These are phyloP conservation scores for Caprella mutica DNA, from an alignment of 2,888 invertebrate genomes.

Conservation along the genomic window DNA sequence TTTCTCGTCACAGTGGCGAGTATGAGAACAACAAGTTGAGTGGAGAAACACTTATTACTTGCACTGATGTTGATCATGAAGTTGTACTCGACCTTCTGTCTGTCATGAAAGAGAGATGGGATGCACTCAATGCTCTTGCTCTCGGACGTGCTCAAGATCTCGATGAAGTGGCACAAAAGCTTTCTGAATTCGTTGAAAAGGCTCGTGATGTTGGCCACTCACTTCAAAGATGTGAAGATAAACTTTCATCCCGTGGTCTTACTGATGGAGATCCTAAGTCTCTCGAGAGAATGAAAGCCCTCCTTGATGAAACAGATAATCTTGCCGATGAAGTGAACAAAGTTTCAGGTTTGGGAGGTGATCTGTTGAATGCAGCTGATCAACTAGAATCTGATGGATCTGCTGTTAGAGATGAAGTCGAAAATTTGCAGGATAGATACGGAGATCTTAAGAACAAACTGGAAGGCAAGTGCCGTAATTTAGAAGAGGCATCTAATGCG, in stretches of 20 bases:
- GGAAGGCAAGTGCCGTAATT: constrained; percentile 61
- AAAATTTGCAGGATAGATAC: constrained; percentile 60
- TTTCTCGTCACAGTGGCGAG: constrained; percentile 86
- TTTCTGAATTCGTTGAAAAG: constrained; percentile 74
- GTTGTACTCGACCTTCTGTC: constrained; percentile 70
- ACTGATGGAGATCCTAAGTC: constrained; percentile 71
- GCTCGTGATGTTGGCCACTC: constrained; percentile 72
- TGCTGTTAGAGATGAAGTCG: constrained; percentile 65
- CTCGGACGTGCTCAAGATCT: constrained; percentile 63
- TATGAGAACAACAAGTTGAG: constrained; percentile 75
- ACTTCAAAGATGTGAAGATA: constrained; percentile 78
- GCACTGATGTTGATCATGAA: constrained; percentile 84
- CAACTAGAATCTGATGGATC: constrained; percentile 62
- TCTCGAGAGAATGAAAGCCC: constrained; percentile 65
- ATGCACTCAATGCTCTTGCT: constrained; percentile 72
- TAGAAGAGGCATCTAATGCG: constrained; percentile 76
- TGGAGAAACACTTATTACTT: constrained; percentile 74
- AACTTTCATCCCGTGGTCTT: constrained; percentile 56
- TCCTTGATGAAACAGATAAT: constrained; percentile 63
- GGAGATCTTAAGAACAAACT: constrained; percentile 64
- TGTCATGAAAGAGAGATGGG: constrained; percentile 77
- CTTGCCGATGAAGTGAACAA: constrained; percentile 60
- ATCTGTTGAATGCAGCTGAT: constrained; percentile 62
- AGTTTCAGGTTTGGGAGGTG: constrained; percentile 58
- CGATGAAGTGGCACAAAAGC: constrained; percentile 56